Conservation (phyloP, 2,888 invertebrate species). For the Chydorus sphaericus region DNA sequence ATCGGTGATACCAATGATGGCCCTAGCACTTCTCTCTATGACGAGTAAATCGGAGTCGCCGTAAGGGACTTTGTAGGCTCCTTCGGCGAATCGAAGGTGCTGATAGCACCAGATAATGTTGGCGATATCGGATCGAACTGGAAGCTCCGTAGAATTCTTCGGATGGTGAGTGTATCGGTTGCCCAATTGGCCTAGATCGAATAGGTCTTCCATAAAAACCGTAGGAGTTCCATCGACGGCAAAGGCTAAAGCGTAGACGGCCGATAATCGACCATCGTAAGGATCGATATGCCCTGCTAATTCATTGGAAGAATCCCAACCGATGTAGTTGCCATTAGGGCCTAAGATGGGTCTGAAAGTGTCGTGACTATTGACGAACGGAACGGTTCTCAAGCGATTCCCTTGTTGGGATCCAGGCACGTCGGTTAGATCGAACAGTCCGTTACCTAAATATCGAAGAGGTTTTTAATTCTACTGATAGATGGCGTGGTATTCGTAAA, state of each 20-base stretch:
- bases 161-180: constrained; percentile 10
- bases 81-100: constrained; percentile 1
- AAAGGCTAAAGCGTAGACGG: constrained; percentile 3
- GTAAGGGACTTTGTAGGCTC: constrained; percentile 8
- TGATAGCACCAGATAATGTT: constrained; percentile 13
- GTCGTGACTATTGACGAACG: constrained; percentile 9
- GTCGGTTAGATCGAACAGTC: background rate
- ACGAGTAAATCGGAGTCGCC: background rate
- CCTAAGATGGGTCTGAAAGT: background rate
- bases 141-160: background rate
- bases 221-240: constrained; percentile 10
- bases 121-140: constrained; percentile 5
- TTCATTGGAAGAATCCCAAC: constrained; percentile 2
- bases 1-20: constrained; percentile 5
- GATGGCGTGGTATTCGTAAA: no score
- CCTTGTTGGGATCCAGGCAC: constrained; percentile 2
- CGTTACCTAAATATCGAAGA: no score
- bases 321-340: constrained; percentile 1
- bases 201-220: constrained; percentile 10
- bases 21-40: constrained; percentile 6
- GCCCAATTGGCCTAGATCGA: constrained; percentile 3
- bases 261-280: constrained; percentile 7
- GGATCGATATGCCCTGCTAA: constrained; percentile 9
- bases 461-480: no score
- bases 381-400: background rate